Evolutionary conservation across 2,888 invertebrate species (phyloP).

Genomic region (Argyresthia albistria): DNA sequence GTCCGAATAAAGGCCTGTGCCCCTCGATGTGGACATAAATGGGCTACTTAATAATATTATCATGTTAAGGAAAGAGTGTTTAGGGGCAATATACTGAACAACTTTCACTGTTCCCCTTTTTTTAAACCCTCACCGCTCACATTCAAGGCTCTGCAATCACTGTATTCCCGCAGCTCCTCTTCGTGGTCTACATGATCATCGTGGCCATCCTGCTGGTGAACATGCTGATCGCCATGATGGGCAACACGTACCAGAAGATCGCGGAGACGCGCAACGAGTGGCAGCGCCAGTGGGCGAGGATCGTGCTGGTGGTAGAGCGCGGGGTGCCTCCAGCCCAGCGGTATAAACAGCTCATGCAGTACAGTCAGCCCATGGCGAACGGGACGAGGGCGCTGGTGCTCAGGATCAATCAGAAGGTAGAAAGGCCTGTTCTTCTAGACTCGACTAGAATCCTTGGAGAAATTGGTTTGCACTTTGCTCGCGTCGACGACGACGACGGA

Average conservation of each 20-base stretch:
- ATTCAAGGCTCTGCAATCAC: background rate
- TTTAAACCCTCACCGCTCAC: too few relatives aligned
- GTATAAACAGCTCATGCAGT: constrained; percentile 86
- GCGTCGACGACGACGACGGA: too few relatives aligned
- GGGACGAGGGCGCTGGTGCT: constrained; percentile 89
- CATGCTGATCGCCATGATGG: constrained; percentile 99
- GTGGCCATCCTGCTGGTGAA: constrained; percentile 96
- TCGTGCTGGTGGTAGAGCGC: constrained; percentile 96
- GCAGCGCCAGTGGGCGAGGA: constrained; percentile 98
- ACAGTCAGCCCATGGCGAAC: constrained; percentile 96
- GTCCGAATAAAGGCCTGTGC: too few relatives aligned
- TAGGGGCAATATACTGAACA: too few relatives aligned
- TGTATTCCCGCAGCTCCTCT: constrained; percentile 79
- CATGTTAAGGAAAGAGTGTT: too few relatives aligned
- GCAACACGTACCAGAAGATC: constrained; percentile 98
- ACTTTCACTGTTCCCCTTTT: too few relatives aligned
- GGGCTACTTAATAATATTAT: too few relatives aligned
- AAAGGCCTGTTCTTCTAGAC: background rate
- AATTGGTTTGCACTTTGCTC: background rate
- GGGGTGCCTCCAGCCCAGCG: constrained; percentile 94
- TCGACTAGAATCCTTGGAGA: too few relatives aligned
- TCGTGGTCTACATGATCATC: constrained; percentile 97
- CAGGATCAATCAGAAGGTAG: constrained; percentile 90
- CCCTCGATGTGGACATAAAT: too few relatives aligned
- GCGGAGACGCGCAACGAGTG: constrained; percentile 98